A percentile compares a stretch with the other conserved stretches of the same genome.
These are phyloP conservation scores for Mesaphorura yosii DNA, from an alignment of 1,140 invertebrate genomes.

Conservation along the genomic window DNA sequence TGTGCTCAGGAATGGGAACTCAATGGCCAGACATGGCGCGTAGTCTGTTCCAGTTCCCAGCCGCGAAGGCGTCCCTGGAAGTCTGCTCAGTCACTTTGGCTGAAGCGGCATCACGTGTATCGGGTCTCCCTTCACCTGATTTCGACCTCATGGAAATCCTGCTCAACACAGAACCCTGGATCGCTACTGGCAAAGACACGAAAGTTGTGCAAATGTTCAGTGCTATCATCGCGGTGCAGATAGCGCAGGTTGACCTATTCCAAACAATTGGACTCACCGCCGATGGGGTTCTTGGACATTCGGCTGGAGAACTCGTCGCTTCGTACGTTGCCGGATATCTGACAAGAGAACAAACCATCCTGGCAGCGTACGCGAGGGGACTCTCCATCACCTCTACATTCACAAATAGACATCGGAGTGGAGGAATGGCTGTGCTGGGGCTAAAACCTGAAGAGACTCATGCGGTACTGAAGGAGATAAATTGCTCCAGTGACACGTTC, in stretches of 20 bases:
- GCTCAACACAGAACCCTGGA: conserved; percentile 31
- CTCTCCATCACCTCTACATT: too few relatives aligned
- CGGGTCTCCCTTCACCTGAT: too few relatives aligned
- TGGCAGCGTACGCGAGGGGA: background rate
- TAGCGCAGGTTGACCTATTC: conserved; percentile 3
- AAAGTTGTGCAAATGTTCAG: too few relatives aligned
- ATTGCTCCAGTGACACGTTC: conserved; percentile 46
- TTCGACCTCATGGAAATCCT: conserved; percentile 72
- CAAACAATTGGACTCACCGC: conserved; percentile 3
- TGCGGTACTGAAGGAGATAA: too few relatives aligned
- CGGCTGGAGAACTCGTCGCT: conserved; percentile 13
- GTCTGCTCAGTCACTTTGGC: background rate
- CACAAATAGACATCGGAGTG: conserved; percentile 40
- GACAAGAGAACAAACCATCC: background rate
- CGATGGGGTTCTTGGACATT: conserved; percentile 8
- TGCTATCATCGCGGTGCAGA: conserved; percentile 4
- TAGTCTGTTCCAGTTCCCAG: background rate
- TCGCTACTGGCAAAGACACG: too few relatives aligned
- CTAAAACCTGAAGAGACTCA: conserved; percentile 82
- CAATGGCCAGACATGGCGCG: too few relatives aligned
- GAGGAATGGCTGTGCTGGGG: conserved; percentile 43
- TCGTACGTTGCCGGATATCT: conserved; percentile 6
- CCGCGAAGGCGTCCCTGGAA: background rate
- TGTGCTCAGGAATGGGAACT: too few relatives aligned
- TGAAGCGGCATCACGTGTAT: too few relatives aligned